These are phyloP conservation scores for Cyprinodon variegatus DNA, from an alignment of 2,113 vertebrate genomes.

Conservation along the genomic window DNA sequence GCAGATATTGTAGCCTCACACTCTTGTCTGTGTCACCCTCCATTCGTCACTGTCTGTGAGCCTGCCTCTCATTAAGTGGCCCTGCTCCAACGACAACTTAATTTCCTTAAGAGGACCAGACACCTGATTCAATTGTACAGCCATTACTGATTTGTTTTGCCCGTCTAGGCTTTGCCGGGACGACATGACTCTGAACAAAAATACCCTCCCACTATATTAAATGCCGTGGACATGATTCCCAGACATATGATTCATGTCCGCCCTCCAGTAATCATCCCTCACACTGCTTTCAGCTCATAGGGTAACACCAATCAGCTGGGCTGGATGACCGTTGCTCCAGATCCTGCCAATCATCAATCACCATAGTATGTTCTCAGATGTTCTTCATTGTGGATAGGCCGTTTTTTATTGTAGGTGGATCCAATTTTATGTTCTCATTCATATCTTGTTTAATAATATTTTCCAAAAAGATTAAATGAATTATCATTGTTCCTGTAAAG, in stretches of 20 bases:
- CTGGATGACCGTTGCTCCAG: constrained; percentile 28
- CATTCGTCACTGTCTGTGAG: constrained; percentile 94
- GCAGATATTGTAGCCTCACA: constrained; percentile 91
- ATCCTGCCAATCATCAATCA: constrained; percentile 6
- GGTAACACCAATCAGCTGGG: constrained; percentile 42
- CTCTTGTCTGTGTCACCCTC: constrained; percentile 86
- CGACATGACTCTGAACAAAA: constrained; percentile 75
- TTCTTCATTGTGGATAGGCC: not conserved
- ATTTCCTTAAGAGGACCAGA: constrained; percentile 99
- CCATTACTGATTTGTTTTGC: constrained; percentile 85
- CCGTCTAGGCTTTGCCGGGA: constrained; percentile 80
- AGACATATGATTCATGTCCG: constrained; percentile 80
- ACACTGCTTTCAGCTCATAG: constrained; percentile 50
- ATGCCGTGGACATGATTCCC: constrained; percentile 82
- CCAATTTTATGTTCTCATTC: not conserved
- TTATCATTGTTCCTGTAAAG: too few species aligned
- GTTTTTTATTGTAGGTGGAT: not conserved
- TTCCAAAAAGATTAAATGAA: not conserved
- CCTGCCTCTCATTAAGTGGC: constrained; percentile 95
- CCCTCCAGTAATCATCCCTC: constrained; percentile 62
- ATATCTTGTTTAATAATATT: not conserved
- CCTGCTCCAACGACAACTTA: constrained; percentile 92
- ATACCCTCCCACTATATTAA: constrained; percentile 84
- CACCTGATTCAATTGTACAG: constrained; percentile 97
- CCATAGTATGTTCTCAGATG: not conserved